Conservation (phyloP, 2,888 invertebrate genomes). For the Cephus spinipes region DNA sequence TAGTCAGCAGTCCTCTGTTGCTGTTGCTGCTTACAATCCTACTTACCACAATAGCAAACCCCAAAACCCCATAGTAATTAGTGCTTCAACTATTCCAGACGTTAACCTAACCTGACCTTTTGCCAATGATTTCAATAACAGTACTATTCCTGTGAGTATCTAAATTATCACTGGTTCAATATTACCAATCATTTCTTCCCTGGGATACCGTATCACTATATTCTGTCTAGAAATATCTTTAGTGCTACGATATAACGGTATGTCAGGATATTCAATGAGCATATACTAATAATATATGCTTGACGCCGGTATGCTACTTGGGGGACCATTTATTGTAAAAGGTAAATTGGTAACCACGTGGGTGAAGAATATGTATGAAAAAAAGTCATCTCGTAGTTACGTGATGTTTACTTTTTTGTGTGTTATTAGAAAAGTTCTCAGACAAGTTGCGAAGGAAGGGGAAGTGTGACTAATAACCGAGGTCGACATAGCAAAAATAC, state of each 20-base stretch:
- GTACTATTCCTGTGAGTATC: not conserved
- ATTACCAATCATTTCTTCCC: not conserved
- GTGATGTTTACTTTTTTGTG: not conserved
- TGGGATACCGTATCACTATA: not conserved
- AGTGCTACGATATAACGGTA: not conserved
- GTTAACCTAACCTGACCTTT: not conserved
- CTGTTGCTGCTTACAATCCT: slow-evolving; percentile 22
- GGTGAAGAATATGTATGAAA: not conserved
- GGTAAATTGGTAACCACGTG: not conserved
- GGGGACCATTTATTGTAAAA: not conserved
- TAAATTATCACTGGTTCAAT: not conserved
- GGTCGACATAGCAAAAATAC: not conserved
- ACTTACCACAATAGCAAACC: slow-evolving; percentile 17
- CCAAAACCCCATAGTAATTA: slow-evolving; percentile 11
- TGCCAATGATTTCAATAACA: not conserved
- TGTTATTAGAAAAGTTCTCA: not conserved
- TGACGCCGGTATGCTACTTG: not conserved
- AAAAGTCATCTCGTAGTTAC: not conserved
- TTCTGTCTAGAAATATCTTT: not conserved
- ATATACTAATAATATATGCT: not conserved
- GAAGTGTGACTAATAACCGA: not conserved
- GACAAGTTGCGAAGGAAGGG: not conserved
- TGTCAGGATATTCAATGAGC: not conserved
- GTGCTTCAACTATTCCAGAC: not conserved
- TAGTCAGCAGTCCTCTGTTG: slow-evolving; percentile 16